A percentile compares a stretch with the other conserved stretches of the same genome.
These are phyloP conservation scores for Eristalinus sepulchralis DNA, from an alignment of 2,888 invertebrate genomes.

Conservation along the genomic window DNA sequence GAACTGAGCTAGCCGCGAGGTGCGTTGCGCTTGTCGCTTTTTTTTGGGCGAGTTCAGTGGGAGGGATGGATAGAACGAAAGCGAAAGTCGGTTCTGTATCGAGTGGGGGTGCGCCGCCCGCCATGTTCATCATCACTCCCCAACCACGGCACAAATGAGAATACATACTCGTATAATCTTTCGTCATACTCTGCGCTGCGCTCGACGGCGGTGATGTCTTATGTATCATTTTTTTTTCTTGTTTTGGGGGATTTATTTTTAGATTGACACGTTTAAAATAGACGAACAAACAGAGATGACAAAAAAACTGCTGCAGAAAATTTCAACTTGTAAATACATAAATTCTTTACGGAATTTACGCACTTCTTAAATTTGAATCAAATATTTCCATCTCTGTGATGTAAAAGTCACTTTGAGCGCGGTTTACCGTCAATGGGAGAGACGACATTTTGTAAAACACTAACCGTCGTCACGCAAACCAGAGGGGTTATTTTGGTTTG, in stretches of 20 bases:
- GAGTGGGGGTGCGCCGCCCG: conserved; percentile 60
- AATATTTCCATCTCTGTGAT: not conserved
- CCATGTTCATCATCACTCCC: conserved; percentile 18
- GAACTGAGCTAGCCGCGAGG: conserved; percentile 53
- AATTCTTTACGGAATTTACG: conserved; percentile 6
- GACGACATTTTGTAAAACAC: not conserved
- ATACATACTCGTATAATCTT: conserved; percentile 21
- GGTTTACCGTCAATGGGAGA: not conserved
- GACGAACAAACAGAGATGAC: conserved; percentile 19
- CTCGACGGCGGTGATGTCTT: conserved; percentile 24
- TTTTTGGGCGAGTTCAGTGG: conserved; percentile 28
- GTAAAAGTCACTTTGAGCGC: not conserved
- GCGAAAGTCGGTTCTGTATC: conserved; percentile 40
- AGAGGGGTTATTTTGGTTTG: conserved; percentile 49
- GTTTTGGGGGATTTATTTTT: conserved; percentile 42
- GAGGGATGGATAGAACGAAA: conserved; percentile 29
- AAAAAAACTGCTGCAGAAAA: conserved; percentile 17
- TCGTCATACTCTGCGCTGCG: conserved; percentile 17
- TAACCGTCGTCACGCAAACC: conserved; percentile 29
- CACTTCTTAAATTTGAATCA: not conserved
- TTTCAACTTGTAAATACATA: conserved; percentile 2
- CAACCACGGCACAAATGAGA: conserved; percentile 29
- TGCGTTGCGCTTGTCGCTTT: conserved; percentile 35
- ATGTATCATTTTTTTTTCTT: conserved; percentile 5
- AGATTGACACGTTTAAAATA: conserved; percentile 32